These are phyloP conservation scores for Pachycephala philippinensis DNA, from an alignment of 2,113 vertebrate species.

Conservation along the genomic window DNA sequence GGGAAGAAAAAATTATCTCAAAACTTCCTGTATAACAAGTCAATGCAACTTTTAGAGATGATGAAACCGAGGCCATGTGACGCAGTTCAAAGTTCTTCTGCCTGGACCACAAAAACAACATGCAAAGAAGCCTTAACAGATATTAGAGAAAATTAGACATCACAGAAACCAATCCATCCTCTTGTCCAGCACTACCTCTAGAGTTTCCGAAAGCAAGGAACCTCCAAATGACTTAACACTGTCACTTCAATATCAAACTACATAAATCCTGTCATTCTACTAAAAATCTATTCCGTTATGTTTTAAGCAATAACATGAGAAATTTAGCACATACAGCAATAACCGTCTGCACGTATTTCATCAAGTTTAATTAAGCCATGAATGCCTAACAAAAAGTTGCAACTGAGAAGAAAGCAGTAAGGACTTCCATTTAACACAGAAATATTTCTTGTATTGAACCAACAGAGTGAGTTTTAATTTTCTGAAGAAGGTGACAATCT, in stretches of 20 bases:
- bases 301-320: background rate
- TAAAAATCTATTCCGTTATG: background rate
- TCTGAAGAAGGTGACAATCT: background rate
- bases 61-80: background rate
- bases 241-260: background rate
- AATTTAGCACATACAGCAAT: background rate
- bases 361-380: fast-evolving
- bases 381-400: background rate
- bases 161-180: background rate
- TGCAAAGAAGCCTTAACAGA: background rate
- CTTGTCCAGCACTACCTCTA: background rate
- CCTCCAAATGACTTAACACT: background rate
- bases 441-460: background rate
- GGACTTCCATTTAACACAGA: background rate
- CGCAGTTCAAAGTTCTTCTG: background rate
- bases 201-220: background rate
- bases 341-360: background rate
- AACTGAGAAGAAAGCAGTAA: background rate
- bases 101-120: background rate
- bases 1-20: background rate
- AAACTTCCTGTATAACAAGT: slow-evolving; percentile 21
- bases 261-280: background rate
- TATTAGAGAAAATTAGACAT: background rate
- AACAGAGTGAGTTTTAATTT: fast-evolving
- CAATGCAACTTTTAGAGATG: background rate